phyloP scores from a whole-genome alignment of 2,797 vertebrate species.

The Xiphophorus birchmanni region DNA sequence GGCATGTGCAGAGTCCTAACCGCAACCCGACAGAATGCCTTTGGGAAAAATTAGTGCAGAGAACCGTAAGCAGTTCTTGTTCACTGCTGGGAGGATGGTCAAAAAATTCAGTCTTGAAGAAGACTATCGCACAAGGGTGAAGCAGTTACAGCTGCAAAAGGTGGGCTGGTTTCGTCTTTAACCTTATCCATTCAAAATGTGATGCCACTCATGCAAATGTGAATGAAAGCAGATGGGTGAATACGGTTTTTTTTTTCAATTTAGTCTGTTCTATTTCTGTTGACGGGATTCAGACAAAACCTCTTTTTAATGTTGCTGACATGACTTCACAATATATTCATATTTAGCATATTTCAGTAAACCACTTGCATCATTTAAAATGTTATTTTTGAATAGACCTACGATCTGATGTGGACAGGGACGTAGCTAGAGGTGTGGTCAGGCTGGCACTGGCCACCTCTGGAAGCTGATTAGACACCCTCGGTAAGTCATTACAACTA shows the following conservation, averaged over 20 bases:
- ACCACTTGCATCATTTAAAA: background rate
- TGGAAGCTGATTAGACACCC: background rate
- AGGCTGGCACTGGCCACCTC: background rate
- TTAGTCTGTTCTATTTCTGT: background rate
- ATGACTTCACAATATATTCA: background rate
- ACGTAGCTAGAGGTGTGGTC: background rate
- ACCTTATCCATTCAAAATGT: background rate
- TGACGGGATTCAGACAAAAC: background rate
- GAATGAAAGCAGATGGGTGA: background rate
- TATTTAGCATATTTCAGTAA: background rate
- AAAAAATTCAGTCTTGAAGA: background rate
- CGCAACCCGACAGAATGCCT: background rate
- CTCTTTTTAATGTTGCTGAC: background rate
- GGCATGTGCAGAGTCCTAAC: background rate
- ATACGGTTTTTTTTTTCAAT: background rate
- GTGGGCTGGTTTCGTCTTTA: background rate
- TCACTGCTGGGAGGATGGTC: background rate
- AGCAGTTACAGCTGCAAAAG: background rate
- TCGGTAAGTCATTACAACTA: background rate
- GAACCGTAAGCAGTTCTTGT: background rate
- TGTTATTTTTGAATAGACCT: background rate
- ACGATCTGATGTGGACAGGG: background rate
- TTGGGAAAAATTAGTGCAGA: background rate
- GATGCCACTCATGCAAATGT: background rate
- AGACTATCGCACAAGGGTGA: background rate